Conservation (phyloP, 1,140 invertebrate genomes). For the Bicyclus anynana region DNA sequence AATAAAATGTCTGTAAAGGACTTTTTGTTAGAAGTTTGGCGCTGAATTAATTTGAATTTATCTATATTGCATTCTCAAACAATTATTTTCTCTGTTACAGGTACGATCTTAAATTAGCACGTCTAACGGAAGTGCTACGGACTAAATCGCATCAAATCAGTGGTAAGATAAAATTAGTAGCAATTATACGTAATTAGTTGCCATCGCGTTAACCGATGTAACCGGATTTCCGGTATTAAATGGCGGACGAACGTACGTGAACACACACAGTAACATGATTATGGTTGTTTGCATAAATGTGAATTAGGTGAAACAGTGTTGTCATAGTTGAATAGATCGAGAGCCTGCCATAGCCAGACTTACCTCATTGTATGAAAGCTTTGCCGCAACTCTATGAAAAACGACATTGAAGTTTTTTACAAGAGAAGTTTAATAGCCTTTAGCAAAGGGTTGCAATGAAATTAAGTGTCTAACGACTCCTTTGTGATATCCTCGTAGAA, state of each 20-base stretch:
- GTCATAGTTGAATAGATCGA: neutral
- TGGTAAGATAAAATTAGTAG: constrained; percentile 6
- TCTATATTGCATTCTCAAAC: too few relatives aligned
- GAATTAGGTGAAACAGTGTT: neutral
- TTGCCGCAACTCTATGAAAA: too few relatives aligned
- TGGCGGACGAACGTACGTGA: constrained; percentile 1
- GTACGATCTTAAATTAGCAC: neutral
- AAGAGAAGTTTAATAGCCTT: too few relatives aligned
- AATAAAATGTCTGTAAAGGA: too few relatives aligned
- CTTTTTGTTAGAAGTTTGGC: too few relatives aligned
- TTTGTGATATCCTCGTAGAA: too few relatives aligned
- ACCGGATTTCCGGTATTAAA: constrained; percentile 15
- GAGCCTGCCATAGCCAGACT: too few relatives aligned
- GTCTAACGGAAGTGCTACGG: neutral
- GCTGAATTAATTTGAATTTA: too few relatives aligned
- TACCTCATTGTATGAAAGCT: too few relatives aligned
- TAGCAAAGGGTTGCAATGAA: too few relatives aligned
- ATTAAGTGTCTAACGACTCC: too few relatives aligned
- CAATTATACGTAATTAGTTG: constrained; percentile 19
- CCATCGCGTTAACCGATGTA: constrained; percentile 9
- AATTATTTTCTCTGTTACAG: neutral
- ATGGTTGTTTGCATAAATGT: constrained; percentile 13
- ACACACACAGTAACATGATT: constrained; percentile 8
- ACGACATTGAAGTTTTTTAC: too few relatives aligned
- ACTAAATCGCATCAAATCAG: neutral